Evolutionary conservation across 2,888 invertebrate species (phyloP).

Genomic region (Lypha dubia): DNA sequence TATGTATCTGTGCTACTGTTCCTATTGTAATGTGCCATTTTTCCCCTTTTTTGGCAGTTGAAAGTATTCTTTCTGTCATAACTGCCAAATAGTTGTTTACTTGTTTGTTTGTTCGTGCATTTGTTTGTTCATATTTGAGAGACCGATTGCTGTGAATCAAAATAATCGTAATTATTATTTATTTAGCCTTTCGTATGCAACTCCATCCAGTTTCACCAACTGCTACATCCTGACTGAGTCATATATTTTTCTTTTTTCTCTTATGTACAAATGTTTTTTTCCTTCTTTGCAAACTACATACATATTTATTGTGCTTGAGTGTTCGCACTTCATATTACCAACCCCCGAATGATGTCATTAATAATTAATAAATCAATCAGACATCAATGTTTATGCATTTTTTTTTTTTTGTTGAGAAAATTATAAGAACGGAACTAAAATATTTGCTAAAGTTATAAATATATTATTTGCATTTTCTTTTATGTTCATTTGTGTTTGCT

Average conservation of each 20-base stretch:
- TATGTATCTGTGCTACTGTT: conserved; percentile 30
- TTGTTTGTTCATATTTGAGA: neutral
- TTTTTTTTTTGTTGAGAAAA: conserved; percentile 10
- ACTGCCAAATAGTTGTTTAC: conserved; percentile 2
- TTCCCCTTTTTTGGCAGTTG: neutral
- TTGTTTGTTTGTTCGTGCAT: too few species aligned
- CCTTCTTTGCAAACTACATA: conserved; percentile 10
- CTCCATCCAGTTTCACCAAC: neutral
- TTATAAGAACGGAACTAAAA: neutral
- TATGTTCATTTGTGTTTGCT: too few species aligned
- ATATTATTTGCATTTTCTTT: neutral
- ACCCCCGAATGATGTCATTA: conserved; percentile 62
- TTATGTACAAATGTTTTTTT: neutral
- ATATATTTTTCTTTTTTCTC: neutral
- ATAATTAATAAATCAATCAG: conserved; percentile 66
- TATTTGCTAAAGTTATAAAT: conserved; percentile 1
- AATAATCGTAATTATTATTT: conserved; percentile 61
- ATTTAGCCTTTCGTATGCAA: conserved; percentile 55
- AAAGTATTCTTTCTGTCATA: neutral
- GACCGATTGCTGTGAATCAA: conserved; percentile 35
- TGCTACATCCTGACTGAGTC: neutral
- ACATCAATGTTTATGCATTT: conserved; percentile 49
- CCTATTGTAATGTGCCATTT: conserved; percentile 3
- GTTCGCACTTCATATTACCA: neutral
- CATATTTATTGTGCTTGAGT: neutral